A percentile compares a stretch with the other conserved stretches of the same genome.
Conservation (phyloP, 2,113 vertebrate genomes). For the Mobula hypostoma region DNA sequence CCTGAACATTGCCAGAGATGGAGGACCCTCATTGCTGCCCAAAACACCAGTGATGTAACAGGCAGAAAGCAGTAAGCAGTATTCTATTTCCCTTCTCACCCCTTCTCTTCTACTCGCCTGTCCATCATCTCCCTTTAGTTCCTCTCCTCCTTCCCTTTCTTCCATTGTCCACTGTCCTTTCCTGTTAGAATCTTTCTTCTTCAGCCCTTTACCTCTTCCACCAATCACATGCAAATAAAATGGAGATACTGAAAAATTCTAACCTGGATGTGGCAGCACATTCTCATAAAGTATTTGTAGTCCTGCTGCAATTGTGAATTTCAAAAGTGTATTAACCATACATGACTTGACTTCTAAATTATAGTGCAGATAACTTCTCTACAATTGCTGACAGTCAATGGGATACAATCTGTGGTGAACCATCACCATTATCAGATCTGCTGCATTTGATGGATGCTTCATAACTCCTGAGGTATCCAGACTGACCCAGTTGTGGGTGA, state of each 20-base stretch:
- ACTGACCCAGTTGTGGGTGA: neutral
- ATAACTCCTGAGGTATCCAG: neutral
- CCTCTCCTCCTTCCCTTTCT: too few species aligned
- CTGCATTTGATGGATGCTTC: neutral
- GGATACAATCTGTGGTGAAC: neutral
- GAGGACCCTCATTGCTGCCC: too few species aligned
- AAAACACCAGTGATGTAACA: too few species aligned
- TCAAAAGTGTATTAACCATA: neutral
- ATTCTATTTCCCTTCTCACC: too few species aligned
- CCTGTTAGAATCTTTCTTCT: too few species aligned
- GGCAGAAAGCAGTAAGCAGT: too few species aligned
- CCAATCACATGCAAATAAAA: too few species aligned
- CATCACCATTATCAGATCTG: neutral
- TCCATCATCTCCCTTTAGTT: too few species aligned
- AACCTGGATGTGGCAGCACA: neutral
- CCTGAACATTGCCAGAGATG: too few species aligned
- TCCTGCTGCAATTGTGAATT: neutral
- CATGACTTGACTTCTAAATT: neutral
- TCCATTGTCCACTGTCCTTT: too few species aligned
- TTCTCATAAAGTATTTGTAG: neutral
- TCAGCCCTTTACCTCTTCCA: too few species aligned
- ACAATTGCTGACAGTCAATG: neutral
- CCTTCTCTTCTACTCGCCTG: too few species aligned
- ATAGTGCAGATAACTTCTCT: neutral
- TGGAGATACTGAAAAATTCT: neutral